Percentiles rank a stretch among this genome's conserved stretches.
These are phyloP conservation scores for Megamerina dolium DNA, from an alignment of 2,888 invertebrate genomes.

Conservation along the genomic window DNA sequence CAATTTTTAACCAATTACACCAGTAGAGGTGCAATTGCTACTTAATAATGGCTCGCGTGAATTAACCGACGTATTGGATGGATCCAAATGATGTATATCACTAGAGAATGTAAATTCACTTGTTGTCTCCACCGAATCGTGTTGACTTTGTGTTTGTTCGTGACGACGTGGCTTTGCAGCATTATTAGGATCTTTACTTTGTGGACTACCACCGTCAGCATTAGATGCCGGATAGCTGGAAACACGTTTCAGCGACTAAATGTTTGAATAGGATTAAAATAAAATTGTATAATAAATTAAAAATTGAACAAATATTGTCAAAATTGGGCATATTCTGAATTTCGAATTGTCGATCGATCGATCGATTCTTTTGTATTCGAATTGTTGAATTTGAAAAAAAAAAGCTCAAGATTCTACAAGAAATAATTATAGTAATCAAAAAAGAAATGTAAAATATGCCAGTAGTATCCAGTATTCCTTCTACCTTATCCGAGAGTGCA, in stretches of 20 bases:
- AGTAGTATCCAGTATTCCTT: too few relatives aligned
- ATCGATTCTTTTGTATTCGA: too few relatives aligned
- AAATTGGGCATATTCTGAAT: too few relatives aligned
- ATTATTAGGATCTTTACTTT: conserved; percentile 46
- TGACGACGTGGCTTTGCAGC: conserved; percentile 50
- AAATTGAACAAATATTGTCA: too few relatives aligned
- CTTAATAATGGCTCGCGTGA: conserved; percentile 62
- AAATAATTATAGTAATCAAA: background rate
- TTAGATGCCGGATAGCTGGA: conserved; percentile 61
- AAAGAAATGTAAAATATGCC: too few relatives aligned
- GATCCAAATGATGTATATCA: conserved; percentile 36
- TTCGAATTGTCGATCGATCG: too few relatives aligned
- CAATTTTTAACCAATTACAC: conserved; percentile 30
- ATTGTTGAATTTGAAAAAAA: too few relatives aligned
- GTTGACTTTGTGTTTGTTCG: conserved; percentile 60
- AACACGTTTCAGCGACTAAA: conserved; percentile 59
- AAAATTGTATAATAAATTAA: too few relatives aligned
- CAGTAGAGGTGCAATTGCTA: conserved; percentile 36
- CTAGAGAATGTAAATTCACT: conserved; percentile 43
- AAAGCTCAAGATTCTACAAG: background rate
- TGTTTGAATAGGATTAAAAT: background rate
- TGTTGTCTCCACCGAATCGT: conserved; percentile 53
- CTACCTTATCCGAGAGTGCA: conserved; percentile 42
- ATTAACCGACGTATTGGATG: conserved; percentile 46
- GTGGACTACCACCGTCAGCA: conserved; percentile 45